Base-by-base conservation (phyloP, 2,888 invertebrate genomes). In the Phasia obesa region DNA sequence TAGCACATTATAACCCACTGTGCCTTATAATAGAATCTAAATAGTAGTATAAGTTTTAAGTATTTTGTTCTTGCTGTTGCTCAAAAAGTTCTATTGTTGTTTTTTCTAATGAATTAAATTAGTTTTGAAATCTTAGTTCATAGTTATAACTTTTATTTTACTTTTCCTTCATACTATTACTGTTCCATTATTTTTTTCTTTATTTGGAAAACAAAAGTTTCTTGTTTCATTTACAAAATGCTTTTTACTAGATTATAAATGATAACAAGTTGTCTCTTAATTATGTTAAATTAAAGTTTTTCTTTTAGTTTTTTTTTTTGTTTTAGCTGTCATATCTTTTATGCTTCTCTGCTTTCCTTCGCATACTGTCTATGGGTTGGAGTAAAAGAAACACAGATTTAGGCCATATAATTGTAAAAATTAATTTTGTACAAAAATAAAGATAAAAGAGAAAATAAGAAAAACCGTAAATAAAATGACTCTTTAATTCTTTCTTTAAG, bases 271-370 rank as follows among this genome's bases (percentile, higher is more conserved):
- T 75, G 78, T 71, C 79, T 60, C 71, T 83, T 83, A 83, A 79
- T 83, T 79, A 83, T 83, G 83, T 75, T 70, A 79, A 75, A 79
- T 71, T 60, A 75, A 83, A 83, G 83, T 83, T 79, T 70, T 67
- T 49, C 27, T 38, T 65, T 4, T 0, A 11, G 35, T 25, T 59
- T 59, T 31, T 31, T 59, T 59, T 21, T 67, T 35, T 44, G 21
- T 31, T 62, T 71, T 59, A 77, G 47, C 77, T 70, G 70, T 70
- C 77, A 55, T 70, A 70, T 44, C 49, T 67, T 53, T 53, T 69
- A 42, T 23, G 4, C 15, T 67, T 25, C 17, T 27, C 17, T 13
- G 11, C 15, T 62, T 27, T 64, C n/a, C 17, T 57, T 60, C 23
- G 35, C n/a, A 21, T 44, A 64, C 51, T 53, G 11, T 51, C 23